Percentiles rank a stretch among this genome's conserved stretches.
Conservation (phyloP, 2,113 vertebrate genomes). For the Microtus oregoni region DNA sequence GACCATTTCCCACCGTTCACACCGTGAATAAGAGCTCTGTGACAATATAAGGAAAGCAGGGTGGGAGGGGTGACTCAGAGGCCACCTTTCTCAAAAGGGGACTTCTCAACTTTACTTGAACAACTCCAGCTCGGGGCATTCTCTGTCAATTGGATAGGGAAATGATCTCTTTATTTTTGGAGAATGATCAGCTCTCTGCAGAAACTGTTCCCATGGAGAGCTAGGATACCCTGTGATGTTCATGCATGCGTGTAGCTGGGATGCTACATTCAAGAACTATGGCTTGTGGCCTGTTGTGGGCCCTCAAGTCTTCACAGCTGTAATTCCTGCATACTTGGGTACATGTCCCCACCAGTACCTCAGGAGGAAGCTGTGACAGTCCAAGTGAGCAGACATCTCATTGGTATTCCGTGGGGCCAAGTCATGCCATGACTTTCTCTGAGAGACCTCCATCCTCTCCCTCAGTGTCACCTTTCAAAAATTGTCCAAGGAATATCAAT, state of each 20-base stretch:
- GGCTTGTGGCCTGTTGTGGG: not conserved
- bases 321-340: not conserved
- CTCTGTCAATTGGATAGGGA: not conserved
- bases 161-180: not conserved
- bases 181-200: not conserved
- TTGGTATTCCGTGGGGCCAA: conserved; percentile 50
- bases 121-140: not conserved
- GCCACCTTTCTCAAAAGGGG: not conserved
- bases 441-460: conserved; percentile 7
- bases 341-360: not conserved
- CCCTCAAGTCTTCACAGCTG: not conserved
- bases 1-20: not conserved
- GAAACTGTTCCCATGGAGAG: not conserved
- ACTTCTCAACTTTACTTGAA: not conserved
- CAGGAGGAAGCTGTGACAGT: not conserved
- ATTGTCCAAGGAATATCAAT: conserved; percentile 63
- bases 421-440: not conserved
- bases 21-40: not conserved
- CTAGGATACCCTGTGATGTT: not conserved
- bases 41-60: not conserved
- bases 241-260: not conserved
- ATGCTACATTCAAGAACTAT: not conserved
- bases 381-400: not conserved
- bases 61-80: not conserved
- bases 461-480: conserved; percentile 42